phyloP scores from a whole-genome alignment of 2,113 vertebrate genomes.

The Riparia riparia region DNA sequence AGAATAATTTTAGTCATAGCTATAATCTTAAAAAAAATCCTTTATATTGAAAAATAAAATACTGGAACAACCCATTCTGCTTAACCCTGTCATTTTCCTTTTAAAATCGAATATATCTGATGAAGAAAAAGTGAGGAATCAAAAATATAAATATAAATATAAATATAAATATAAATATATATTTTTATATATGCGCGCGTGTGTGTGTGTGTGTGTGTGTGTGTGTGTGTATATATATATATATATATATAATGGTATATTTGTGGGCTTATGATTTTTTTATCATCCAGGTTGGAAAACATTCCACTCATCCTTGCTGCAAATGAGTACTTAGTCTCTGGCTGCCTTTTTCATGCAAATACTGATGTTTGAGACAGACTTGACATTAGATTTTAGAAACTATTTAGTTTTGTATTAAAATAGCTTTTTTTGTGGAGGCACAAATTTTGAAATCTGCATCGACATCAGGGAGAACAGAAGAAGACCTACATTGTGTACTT shows the following conservation, averaged over 20 bases:
- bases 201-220: no score
- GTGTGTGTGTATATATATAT: no score
- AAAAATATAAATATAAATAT: no score
- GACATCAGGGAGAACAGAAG: background rate
- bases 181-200: no score
- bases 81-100: background rate
- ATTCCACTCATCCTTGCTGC: background rate
- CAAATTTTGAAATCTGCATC: background rate
- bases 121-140: background rate
- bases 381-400: background rate
- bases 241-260: no score
- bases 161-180: no score
- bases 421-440: background rate
- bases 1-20: background rate
- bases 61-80: rapidly evolving
- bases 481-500: background rate
- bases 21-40: background rate
- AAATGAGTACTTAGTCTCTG: background rate
- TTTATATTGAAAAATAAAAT: background rate
- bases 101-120: background rate
- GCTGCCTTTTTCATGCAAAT: no score
- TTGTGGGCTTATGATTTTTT: background rate
- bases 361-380: background rate
- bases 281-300: background rate
- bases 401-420: background rate